Conservation (phyloP, 2,888 invertebrate species). For the Steromphala cineraria region DNA sequence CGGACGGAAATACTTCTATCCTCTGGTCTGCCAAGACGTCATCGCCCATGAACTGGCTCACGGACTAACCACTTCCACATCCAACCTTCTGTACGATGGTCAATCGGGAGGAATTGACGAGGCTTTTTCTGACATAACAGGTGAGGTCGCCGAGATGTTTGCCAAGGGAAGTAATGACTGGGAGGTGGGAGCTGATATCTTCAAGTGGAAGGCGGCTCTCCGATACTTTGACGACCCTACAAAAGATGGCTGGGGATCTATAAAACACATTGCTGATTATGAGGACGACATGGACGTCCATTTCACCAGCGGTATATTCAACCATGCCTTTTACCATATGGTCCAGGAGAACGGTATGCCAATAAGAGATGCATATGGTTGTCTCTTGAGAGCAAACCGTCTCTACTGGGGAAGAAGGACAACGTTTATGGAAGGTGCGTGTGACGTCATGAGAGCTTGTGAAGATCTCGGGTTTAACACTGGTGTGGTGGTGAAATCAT, state of each 20-base stretch:
- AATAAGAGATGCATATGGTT: constrained; percentile 40
- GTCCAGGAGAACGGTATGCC: constrained; percentile 26
- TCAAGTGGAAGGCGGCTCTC: constrained; percentile 32
- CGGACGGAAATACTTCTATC: constrained; percentile 41
- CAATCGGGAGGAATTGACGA: constrained; percentile 60
- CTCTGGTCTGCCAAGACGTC: constrained; percentile 49
- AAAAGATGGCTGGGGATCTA: constrained; percentile 46
- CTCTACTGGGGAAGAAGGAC: constrained; percentile 48
- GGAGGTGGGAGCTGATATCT: constrained; percentile 34
- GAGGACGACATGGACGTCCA: constrained; percentile 44
- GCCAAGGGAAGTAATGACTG: constrained; percentile 33
- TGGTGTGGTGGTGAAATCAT: constrained; percentile 40
- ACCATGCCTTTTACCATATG: constrained; percentile 48
- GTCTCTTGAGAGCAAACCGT: constrained; percentile 50
- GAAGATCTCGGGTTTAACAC: constrained; percentile 47
- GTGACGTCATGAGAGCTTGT: constrained; percentile 52
- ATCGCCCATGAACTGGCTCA: constrained; percentile 58
- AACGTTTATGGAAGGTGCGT: constrained; percentile 47
- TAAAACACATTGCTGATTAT: constrained; percentile 44
- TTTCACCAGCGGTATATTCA: constrained; percentile 54
- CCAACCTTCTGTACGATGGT: constrained; percentile 45
- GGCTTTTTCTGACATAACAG: constrained; percentile 58
- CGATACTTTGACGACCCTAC: constrained; percentile 52
- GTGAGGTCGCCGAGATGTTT: constrained; percentile 46
- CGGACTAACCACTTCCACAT: constrained; percentile 49